Base-by-base conservation (phyloP, 2,797 vertebrate species). In the Aratinga solstitialis region DNA sequence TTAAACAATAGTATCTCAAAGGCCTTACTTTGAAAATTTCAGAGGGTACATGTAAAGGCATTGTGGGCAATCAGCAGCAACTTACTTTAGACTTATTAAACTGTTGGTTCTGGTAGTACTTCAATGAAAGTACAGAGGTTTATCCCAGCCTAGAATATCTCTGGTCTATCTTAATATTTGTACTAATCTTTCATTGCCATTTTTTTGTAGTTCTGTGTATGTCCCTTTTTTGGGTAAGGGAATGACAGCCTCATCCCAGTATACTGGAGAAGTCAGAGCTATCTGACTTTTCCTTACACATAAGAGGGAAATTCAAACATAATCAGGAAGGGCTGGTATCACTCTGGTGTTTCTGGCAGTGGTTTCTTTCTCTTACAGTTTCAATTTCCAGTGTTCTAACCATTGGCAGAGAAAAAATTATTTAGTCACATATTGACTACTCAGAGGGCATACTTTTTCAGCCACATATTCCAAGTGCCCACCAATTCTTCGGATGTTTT, bases 341-440 rank as follows among this genome's bases (percentile, higher is more conserved):
- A 84, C 56, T 86, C 58, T 79, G 71, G 23, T 78, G 83, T 90
- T 82, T 36, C 72, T 58, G 32, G 8, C 73, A 95, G 84, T 53
- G 74, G 85, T 90, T 92, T 89, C 61, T 59, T 93, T 54, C 91
- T 92, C 91, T 94, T 62, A 79, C 50, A 67, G 65, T 48, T 40
- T 90, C 77, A 43, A 16, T 68, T 79, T 87, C 36, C 24, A 40
- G 11, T 77, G 23, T 27, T 65, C 24, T 20, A 80, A 42, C 18
- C 14, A 23, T 5, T 20, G 20, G 19, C 58, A 66, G 22, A 24
- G 30, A 71, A 72, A 89, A 90, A 54, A 51, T 26, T n/a, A 8
- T 16, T 67, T 63, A 53, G 6, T 77, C n/a, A 58, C 27, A 30
- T 17, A 51, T 11, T 51, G 51, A 76, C 27, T 65, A 59, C 38